phyloP scores from a whole-genome alignment of 53 echinoderm and acorn worm genomes.

The Hippasteria phrygiana region DNA sequence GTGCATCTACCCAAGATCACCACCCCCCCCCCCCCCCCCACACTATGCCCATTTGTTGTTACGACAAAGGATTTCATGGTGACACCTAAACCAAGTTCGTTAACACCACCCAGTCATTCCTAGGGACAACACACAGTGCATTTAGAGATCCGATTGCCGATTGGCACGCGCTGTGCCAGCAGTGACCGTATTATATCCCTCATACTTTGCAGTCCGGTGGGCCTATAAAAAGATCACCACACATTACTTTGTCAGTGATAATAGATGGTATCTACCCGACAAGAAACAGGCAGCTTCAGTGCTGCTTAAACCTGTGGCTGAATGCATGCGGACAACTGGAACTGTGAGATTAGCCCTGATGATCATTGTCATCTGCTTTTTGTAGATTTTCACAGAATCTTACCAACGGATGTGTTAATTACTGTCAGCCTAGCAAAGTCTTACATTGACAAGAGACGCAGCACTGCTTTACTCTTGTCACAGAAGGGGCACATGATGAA shows the following conservation, averaged over 20 bases:
- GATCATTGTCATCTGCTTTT: slow-evolving; percentile 5
- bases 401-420: not conserved
- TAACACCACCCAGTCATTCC: slow-evolving; percentile 12
- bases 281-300: slow-evolving; percentile 12
- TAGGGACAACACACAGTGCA: slow-evolving; percentile 33
- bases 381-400: not conserved
- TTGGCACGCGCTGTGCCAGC: slow-evolving; percentile 17
- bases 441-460: not conserved
- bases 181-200: slow-evolving; percentile 19
- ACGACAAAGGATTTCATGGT: slow-evolving; percentile 1
- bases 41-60: not conserved
- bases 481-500: not conserved
- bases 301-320: not conserved
- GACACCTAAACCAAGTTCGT: not conserved
- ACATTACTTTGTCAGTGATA: slow-evolving; percentile 42
- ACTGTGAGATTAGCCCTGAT: not conserved
- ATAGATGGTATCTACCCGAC: slow-evolving; percentile 38
- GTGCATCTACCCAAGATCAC: not conserved
- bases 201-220: not conserved
- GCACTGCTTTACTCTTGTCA: not conserved
- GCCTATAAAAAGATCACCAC: slow-evolving; percentile 47
- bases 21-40: not conserved
- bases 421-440: not conserved
- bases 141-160: slow-evolving; percentile 45
- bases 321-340: not conserved